Evolutionary conservation across 2,113 vertebrate genomes (phyloP), one percentile per base, ranked within the genome.

Genomic region (Rhinolophus sinicus): DNA sequence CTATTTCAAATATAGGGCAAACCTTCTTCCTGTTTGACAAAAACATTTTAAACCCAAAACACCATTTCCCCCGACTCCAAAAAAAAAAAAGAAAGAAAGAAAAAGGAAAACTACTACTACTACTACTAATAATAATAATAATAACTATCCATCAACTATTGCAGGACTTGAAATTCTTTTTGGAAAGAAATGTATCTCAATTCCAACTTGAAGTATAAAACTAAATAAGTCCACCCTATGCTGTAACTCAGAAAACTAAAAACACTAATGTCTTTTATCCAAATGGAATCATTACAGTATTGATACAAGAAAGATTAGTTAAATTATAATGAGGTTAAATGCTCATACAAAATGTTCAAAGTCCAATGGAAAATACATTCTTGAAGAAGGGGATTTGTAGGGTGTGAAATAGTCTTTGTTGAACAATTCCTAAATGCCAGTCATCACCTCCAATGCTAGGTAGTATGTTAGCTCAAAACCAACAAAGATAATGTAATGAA

Each of bases 11-110:
- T 62, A 78, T 4, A 88, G 15, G 4, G 38, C 1, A 94, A 58
- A 35, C 7, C 54, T 80, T 44, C 22, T 80, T 86, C 40, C 3
- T 67, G 22, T 78, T 72, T 84, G 21, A 44, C 18, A 50, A 75
- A 90, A 22, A 58, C n/a, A 52, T 56, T 78, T 94, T 88, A 72
- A 82, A 94, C 35, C 21, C 4, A 62, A 88, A 64, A 80, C 50
- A 24, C 11, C 6, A 12, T 5, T n/a, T 9, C 1, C 1, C 15
- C 30, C 5, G 2, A 12, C 3, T 22, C 30, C 22, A 52, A 21
- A 19, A 38, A 24, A 5, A 58, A 70, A 18, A 56, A 15, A 15
- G 18, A 3, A 33, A 85, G 40, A 58, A 75, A 50, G 11, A 44
- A 44, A 44, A 44, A 44, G 7, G n/a, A n/a, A n/a, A n/a, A n/a